Evolutionary conservation across 2,113 vertebrate species (phyloP).

Genomic region (Mastomys coucha): DNA sequence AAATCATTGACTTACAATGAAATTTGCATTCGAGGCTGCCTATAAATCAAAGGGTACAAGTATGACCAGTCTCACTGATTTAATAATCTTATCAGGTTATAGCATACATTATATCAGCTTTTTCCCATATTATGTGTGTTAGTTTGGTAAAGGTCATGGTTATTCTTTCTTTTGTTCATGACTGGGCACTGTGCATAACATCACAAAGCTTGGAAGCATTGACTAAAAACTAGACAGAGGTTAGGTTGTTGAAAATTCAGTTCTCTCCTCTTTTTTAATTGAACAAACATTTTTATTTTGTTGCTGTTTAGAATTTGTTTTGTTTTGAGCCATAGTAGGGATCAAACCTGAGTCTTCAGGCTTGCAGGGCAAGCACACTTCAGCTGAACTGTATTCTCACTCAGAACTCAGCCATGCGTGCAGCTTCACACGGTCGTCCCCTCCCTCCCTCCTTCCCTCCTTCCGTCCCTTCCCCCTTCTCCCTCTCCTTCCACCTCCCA

Average conservation of each 20-base stretch:
- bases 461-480: fast-evolving
- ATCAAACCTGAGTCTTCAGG: neutral
- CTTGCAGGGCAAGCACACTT: neutral
- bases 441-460: too few species aligned
- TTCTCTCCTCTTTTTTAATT: neutral
- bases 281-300: neutral
- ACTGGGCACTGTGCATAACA: neutral
- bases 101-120: neutral
- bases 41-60: conserved; percentile 33
- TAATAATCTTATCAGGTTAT: conserved; percentile 47
- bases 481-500: too few species aligned
- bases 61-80: conserved; percentile 29
- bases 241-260: conserved; percentile 21
- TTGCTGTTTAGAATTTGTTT: neutral
- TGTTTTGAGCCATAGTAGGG: neutral
- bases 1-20: conserved; percentile 38
- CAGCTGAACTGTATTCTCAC: neutral
- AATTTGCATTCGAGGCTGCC: conserved; percentile 35
- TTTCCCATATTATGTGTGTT: neutral
- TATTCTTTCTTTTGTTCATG: conserved; percentile 37
- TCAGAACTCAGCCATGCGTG: neutral
- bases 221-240: neutral
- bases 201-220: neutral
- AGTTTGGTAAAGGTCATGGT: neutral
- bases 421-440: neutral